Percentiles rank a stretch among this genome's conserved stretches.
Conservation (phyloP, 2,797 vertebrate species). For the Chloroceryle amazona region DNA sequence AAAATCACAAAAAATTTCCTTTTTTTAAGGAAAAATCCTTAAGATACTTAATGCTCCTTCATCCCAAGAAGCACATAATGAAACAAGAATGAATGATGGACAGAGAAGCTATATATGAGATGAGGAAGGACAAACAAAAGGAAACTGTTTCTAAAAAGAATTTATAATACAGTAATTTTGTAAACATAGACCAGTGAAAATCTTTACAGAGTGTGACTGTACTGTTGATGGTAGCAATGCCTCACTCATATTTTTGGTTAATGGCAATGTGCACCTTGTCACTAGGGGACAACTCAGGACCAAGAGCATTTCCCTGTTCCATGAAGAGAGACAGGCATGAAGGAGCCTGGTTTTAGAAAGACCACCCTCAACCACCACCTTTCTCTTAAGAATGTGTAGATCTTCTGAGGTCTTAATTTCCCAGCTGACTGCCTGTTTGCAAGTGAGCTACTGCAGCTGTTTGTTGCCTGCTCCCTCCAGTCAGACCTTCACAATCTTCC, state of each 20-base stretch:
- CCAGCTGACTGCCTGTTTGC: background rate
- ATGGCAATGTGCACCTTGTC: background rate
- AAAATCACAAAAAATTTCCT: too few species aligned
- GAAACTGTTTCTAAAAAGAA: background rate
- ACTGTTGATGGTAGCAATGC: background rate
- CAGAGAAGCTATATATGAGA: background rate
- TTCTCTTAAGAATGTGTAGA: background rate
- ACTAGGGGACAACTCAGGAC: background rate
- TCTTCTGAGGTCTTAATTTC: rapidly evolving
- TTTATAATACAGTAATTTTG: background rate
- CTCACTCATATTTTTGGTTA: background rate
- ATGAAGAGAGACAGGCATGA: rapidly evolving
- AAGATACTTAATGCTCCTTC: background rate
- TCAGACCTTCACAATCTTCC: background rate
- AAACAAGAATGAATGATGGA: background rate
- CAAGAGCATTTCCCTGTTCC: background rate
- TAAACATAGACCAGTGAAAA: background rate
- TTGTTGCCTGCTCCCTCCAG: background rate
- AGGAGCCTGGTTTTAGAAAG: background rate
- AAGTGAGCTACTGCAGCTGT: background rate
- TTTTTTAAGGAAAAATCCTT: background rate
- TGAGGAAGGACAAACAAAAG: background rate
- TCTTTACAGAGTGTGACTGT: background rate
- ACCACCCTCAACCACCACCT: background rate
- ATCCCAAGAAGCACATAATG: background rate